Percentiles rank a stretch among this genome's conserved stretches.
Evolutionary conservation across 2,888 invertebrate species (phyloP).

Genomic region (Scaptodrosophila latifasciaeformis): DNA sequence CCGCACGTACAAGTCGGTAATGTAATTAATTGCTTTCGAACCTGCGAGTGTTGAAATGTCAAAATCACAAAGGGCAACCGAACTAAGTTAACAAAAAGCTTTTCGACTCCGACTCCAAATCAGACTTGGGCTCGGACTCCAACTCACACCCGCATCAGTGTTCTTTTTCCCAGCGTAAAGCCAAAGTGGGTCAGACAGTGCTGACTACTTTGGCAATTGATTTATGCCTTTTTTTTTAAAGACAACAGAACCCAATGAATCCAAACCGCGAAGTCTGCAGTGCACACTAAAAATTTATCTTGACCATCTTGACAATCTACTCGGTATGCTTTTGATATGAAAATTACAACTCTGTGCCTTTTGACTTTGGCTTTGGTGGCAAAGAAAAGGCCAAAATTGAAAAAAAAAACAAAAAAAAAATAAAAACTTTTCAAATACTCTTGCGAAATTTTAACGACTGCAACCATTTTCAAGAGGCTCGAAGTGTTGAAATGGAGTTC

Average conservation of each 20-base stretch:
- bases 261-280: not conserved
- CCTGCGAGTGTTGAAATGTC: constrained; percentile 43
- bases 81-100: no score
- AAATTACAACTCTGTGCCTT: constrained; percentile 31
- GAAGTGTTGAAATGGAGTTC: not conserved
- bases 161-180: not conserved
- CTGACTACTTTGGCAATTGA: constrained; percentile 3
- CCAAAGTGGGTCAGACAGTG: constrained; percentile 35
- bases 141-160: constrained; percentile 8
- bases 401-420: constrained; percentile 10
- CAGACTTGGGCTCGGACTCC: no score
- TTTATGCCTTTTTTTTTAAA: not conserved
- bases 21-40: constrained; percentile 63
- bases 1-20: constrained; percentile 40
- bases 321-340: constrained; percentile 40
- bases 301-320: not conserved
- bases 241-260: not conserved
- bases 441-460: not conserved
- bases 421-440: not conserved
- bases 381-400: not conserved
- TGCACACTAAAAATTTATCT: not conserved
- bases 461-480: no score
- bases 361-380: constrained; percentile 4
- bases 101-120: no score
- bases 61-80: constrained; percentile 49